phyloP scores from a whole-genome alignment of 2,113 vertebrate species.

The Coptodon rendalli region DNA sequence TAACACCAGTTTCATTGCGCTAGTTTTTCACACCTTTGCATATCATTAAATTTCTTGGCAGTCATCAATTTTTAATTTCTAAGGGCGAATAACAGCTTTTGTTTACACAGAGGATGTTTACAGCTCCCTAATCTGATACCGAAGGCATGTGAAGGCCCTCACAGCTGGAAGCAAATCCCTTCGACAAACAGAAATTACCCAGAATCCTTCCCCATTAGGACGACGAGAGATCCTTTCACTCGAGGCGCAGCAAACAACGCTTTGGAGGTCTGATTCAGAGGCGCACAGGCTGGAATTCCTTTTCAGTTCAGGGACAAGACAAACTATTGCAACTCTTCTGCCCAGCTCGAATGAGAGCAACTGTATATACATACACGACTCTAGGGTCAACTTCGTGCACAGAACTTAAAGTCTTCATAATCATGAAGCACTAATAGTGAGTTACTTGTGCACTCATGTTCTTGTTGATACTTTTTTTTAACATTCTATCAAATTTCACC shows the following conservation, averaged over 20 bases:
- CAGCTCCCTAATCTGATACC: neutral
- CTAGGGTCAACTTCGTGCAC: neutral
- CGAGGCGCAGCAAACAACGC: neutral
- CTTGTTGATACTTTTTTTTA: neutral
- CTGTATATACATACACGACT: neutral
- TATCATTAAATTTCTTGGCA: neutral
- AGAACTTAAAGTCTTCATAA: neutral
- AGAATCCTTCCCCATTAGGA: neutral
- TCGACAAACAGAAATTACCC: slow-evolving; percentile 17
- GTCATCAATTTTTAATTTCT: neutral
- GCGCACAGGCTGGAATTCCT: neutral
- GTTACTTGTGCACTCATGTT: neutral
- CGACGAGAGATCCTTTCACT: slow-evolving; percentile 11
- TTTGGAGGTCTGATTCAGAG: slow-evolving; percentile 20
- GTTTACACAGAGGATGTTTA: neutral
- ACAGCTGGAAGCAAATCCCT: slow-evolving; percentile 19
- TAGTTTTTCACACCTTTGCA: neutral
- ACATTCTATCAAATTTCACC: neutral
- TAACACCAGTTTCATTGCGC: neutral
- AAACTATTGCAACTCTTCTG: neutral
- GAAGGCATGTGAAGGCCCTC: neutral
- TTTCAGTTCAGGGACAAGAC: neutral
- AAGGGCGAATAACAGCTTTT: neutral
- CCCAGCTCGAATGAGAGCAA: neutral
- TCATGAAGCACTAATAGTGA: neutral